Conservation (phyloP, 2,113 vertebrate genomes). For the Carassius carassius region DNA sequence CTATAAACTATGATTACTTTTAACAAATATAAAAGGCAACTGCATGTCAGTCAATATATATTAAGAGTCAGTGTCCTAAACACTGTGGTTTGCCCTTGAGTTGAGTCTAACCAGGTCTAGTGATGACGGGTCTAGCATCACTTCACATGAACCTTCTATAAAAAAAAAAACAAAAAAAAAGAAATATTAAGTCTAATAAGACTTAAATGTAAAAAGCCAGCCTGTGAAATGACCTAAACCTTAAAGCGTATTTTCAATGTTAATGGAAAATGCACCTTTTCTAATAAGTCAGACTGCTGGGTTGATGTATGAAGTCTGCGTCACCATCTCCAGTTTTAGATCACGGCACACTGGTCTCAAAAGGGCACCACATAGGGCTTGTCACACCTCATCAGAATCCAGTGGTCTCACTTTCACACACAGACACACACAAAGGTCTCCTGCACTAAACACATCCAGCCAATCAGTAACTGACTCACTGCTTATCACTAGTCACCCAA, state of each 20-base stretch:
- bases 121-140: not conserved
- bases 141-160: not conserved
- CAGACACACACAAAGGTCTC: constrained; percentile 26
- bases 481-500: constrained; percentile 38
- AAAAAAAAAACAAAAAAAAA: too few species aligned
- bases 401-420: not conserved
- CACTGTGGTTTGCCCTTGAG: not conserved
- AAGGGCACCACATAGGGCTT: constrained; percentile 31
- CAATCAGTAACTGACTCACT: not conserved
- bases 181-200: too few species aligned
- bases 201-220: not conserved
- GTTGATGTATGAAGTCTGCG: not conserved
- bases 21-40: too few species aligned
- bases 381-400: constrained; percentile 35
- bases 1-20: not conserved
- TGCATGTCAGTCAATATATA: not conserved
- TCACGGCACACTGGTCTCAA: not conserved
- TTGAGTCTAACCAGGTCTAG: not conserved
- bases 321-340: constrained; percentile 13
- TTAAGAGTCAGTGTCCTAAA: not conserved
- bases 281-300: not conserved
- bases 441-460: not conserved
- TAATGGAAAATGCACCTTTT: not conserved
- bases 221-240: not conserved
- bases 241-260: not conserved